A percentile compares a stretch with the other conserved stretches of the same genome.
Conservation (phyloP, 2,113 vertebrate species). For the Mormoops blainvillei region DNA sequence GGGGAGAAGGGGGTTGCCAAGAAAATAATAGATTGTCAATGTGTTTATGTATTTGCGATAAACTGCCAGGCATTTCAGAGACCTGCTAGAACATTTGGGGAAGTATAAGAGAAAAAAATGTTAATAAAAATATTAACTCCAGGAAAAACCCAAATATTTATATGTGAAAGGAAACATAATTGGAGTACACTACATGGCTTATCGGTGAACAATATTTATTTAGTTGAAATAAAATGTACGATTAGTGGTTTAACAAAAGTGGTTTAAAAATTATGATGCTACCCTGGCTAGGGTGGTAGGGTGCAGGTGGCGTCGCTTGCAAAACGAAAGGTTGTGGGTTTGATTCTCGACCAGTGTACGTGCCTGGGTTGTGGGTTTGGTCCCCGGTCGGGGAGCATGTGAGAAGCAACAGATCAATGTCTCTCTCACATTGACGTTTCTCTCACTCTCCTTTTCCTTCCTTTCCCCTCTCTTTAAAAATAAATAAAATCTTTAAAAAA, state of each 20-base stretch:
- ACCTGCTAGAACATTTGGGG: neutral
- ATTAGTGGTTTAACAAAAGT: neutral
- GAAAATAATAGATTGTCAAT: neutral
- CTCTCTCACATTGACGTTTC: too few species aligned
- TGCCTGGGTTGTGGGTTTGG: too few species aligned
- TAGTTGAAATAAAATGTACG: neutral
- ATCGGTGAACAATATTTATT: neutral
- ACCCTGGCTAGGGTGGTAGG: too few species aligned
- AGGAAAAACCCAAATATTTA: neutral
- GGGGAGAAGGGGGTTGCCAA: neutral
- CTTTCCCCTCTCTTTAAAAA: too few species aligned
- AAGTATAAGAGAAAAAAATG: neutral
- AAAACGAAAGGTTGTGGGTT: too few species aligned
- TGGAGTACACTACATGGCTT: neutral
- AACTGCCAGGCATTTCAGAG: neutral
- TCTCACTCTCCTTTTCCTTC: too few species aligned
- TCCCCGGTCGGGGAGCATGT: too few species aligned
- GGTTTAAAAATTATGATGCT: neutral
- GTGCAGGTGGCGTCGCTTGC: too few species aligned
- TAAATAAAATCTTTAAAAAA: too few species aligned
- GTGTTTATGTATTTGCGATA: neutral
- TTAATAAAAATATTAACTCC: neutral
- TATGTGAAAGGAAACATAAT: neutral
- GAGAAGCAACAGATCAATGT: too few species aligned
- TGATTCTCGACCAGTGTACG: too few species aligned